Base-by-base conservation (phyloP, 2,888 invertebrate genomes). In the Petrophora chlorosata region DNA sequence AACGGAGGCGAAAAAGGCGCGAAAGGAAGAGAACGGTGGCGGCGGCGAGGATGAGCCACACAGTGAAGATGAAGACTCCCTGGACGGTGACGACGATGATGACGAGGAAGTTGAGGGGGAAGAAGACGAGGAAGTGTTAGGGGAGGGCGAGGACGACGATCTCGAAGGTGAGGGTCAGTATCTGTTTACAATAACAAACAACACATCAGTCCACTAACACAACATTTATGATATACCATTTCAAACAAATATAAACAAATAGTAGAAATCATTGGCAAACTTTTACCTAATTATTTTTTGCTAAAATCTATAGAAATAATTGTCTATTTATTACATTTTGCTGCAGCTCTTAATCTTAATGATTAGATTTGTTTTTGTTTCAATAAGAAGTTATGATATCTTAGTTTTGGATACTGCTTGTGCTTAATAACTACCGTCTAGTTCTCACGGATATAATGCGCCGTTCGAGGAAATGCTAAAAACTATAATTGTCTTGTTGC, bases 1-100 rank as follows among this genome's bases (percentile, higher is more conserved):
- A 61, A 94, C 94, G 47, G 95, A 95, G 53, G 92, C 93, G 62
- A 95, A 95, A 90, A 95, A 95, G 88, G 93, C 94, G 85, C 94
- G 94, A 91, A 95, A 94, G 88, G 95, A 95, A 75, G 95, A 95
- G 76, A 95, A 95, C 70, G 95, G 94, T 19, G 94, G 93, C 44
- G 93, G 93, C 15, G 91, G 91, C 25, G 91, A 91, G 5, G 92
- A 91, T 14, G 93, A 93, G 52, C 86, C 86, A 56, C 91, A 92
- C 67, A 92, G 91, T 65, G 92, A 94, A 63, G 94, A 94, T 36
- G 94, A 94, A 48, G 94, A 94, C 13, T 50, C 49, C 54, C 92
- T 93, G 48, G 93, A 93, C 48, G 92, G 91, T 43, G 92, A 92
- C 38, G 92, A 92, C 13, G 74, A 74, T 26, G 93, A 93, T 15